Conservation (phyloP, 23 tunicate species). For the Oikopleura dioica region DNA sequence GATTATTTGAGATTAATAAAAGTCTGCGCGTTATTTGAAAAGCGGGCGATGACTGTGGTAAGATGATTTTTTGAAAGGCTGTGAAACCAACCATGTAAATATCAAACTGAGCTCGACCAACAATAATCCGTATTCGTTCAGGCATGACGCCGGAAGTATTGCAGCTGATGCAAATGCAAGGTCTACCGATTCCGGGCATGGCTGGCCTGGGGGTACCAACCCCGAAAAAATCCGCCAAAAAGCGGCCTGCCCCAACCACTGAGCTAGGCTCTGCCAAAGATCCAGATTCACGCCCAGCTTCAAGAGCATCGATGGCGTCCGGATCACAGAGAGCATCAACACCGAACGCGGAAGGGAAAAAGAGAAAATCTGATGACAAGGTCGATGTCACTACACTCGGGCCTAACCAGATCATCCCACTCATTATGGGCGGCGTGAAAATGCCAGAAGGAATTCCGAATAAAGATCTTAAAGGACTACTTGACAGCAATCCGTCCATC, state of each 20-base stretch:
- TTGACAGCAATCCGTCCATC: background rate
- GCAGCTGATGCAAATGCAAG: background rate
- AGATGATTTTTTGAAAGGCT: no score
- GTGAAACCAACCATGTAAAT: no score
- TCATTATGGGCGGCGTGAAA: background rate
- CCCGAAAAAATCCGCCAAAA: background rate
- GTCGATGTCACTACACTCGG: background rate
- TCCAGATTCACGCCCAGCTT: conserved; percentile 3
- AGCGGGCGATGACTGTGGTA: no score
- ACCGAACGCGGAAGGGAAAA: background rate
- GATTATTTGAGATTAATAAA: no score
- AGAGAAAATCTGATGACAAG: conserved; percentile 7
- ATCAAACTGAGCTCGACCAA: no score
- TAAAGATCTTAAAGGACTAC: conserved; percentile 9
- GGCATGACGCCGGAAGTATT: conserved; percentile 10
- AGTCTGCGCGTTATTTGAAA: no score
- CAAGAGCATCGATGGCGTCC: background rate
- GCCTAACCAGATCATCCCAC: background rate
- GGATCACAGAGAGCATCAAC: background rate
- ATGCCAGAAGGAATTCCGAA: background rate
- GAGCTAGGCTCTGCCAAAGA: background rate
- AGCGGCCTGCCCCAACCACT: background rate
- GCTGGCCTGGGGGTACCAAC: background rate
- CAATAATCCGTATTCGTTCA: no score
- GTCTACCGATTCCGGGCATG: background rate